phyloP scores from a whole-genome alignment of 1,140 invertebrate genomes.

The Hydropsyche tenuis region DNA sequence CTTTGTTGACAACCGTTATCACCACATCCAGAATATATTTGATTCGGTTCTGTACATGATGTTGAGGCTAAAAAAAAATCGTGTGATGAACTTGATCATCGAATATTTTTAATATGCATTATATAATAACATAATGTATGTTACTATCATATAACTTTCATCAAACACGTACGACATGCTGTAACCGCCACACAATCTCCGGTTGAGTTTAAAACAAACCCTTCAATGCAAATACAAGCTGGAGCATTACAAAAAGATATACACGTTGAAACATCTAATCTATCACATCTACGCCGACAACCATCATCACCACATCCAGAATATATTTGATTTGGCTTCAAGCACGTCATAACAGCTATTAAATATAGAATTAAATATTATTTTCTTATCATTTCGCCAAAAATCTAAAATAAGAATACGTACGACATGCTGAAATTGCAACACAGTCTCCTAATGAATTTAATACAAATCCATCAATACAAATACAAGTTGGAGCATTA shows the following conservation, averaged over 20 bases:
- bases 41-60: not conserved
- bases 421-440: not conserved
- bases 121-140: no score
- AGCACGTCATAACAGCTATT: not conserved
- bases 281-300: not conserved
- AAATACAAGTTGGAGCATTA: not conserved
- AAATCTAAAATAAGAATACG: no score
- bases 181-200: not conserved
- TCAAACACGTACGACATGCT: not conserved
- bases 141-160: no score
- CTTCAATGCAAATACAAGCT: not conserved
- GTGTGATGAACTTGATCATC: no score
- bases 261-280: not conserved
- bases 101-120: no score
- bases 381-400: no score
- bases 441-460: not conserved
- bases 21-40: not conserved
- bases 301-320: not conserved
- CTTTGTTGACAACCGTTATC: not conserved
- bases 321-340: not conserved
- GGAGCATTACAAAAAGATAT: not conserved
- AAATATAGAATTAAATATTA: no score
- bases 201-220: not conserved
- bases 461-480: not conserved
- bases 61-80: not conserved